These are phyloP conservation scores for Falcunculus frontatus DNA, from an alignment of 2,113 vertebrate genomes.

Conservation along the genomic window DNA sequence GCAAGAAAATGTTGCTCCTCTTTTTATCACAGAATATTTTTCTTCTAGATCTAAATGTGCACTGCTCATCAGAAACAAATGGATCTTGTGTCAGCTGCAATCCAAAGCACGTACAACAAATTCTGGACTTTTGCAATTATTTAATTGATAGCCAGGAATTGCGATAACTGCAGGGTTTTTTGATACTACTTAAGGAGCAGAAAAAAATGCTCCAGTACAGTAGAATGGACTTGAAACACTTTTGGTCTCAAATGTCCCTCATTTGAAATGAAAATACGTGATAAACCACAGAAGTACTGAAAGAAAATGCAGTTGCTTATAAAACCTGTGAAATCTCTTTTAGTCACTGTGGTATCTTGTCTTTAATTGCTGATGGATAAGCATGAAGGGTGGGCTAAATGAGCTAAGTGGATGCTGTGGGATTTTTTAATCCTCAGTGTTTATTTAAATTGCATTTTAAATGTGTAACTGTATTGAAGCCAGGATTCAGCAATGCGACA, in stretches of 20 bases:
- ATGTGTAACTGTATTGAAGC: not conserved
- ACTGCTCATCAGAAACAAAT: not conserved
- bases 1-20: not conserved
- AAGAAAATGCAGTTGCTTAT: not conserved
- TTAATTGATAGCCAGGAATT: not conserved
- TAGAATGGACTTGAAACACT: not conserved
- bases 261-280: not conserved
- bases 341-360: not conserved
- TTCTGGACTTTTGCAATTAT: not conserved
- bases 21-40: not conserved
- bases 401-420: not conserved
- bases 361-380: not conserved
- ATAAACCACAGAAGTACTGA: not conserved
- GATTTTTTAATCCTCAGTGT: not conserved
- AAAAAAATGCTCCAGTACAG: not conserved
- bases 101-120: not conserved
- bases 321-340: not conserved
- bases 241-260: not conserved
- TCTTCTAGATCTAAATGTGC: not conserved
- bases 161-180: not conserved
- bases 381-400: not conserved
- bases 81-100: not conserved
- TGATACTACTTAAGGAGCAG: not conserved
- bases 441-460: not conserved
- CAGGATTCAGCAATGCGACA: not conserved